Conservation (phyloP, 2,888 invertebrate genomes). For the Drosophila infuscata region DNA sequence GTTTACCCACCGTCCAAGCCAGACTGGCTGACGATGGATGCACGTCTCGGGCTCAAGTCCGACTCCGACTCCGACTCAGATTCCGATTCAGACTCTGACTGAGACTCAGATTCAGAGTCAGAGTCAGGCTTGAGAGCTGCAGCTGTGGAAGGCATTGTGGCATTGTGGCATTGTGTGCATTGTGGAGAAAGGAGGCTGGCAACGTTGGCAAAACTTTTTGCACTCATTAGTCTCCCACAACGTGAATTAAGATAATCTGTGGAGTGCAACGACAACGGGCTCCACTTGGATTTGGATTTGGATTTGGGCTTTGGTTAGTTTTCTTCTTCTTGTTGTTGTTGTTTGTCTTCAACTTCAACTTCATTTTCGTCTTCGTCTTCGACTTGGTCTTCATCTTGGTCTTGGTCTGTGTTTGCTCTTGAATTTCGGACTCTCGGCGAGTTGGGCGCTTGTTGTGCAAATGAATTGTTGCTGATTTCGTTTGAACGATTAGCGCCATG, state of each 20-base stretch:
- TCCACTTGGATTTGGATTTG: conserved; percentile 38
- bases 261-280: conserved; percentile 55
- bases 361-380: conserved; percentile 4
- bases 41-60: conserved; percentile 14
- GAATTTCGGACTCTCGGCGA: conserved; percentile 45
- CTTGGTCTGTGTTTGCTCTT: conserved; percentile 21
- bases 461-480: conserved; percentile 85
- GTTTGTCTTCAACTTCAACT: neutral
- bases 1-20: conserved; percentile 27
- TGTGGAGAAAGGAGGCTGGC: conserved; percentile 47
- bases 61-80: neutral
- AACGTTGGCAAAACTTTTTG: conserved; percentile 69
- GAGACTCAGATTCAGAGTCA: neutral
- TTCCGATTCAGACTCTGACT: neutral
- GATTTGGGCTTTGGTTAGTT: conserved; percentile 7
- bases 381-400: conserved; percentile 1
- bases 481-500: conserved; percentile 84
- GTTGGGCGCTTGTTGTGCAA: conserved; percentile 83
- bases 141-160: neutral
- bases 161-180: neutral
- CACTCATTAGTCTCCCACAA: conserved; percentile 85
- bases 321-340: neutral
- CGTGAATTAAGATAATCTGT: conserved; percentile 85
- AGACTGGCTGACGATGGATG: conserved; percentile 42
- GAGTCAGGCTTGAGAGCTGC: neutral